Evolutionary conservation across 2,888 invertebrate species (phyloP), one percentile per base, ranked within the genome.

Genomic region (Hedya salicella): DNA sequence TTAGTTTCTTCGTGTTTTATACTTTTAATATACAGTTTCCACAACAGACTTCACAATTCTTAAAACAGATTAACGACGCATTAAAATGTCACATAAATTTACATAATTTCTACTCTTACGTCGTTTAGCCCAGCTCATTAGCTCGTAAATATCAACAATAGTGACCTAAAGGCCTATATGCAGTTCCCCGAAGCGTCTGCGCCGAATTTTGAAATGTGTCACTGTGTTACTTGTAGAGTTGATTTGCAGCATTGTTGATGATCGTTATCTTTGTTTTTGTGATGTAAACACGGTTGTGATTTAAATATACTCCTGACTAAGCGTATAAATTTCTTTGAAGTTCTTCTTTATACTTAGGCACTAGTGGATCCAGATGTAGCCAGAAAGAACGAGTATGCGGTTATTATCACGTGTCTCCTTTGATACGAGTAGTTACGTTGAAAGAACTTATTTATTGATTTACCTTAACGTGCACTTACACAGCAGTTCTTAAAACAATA

Each of bases 161-260:
- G 65, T 76, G 77, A 73, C 79, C 79, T 72, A 70, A 66, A 42
- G 46, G 49, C 53, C 54, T 56, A 67, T 39, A 74, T 80, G 76
- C 77, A 75, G 56, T 79, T 78, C 78, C 71, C 59, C 67, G 76
- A 77, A 76, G 16, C 25, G n/a, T 25, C 52, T 25, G 52, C 39
- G 30, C 53, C 32, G 11, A 14, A 53, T 65, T 44, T 36, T 16
- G 48, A 65, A 53, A 66, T 48, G 53, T 60, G 64, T 44, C 59
- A 59, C 21, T 32, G 64, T 57, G 30, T 64, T 64, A 60, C 53
- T 60, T 60, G 53, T 16, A 61, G 30, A 46, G 44, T 17, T 46
- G 59, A 14, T 60, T 54, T 16, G 14, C 32, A 8, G 14, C n/a
- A 46, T 13, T 19, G 25, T 42, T 13, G 44, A 1, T 30, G 36